phyloP scores from a whole-genome alignment of 1,140 invertebrate species.

The Zaprionus taronus region DNA sequence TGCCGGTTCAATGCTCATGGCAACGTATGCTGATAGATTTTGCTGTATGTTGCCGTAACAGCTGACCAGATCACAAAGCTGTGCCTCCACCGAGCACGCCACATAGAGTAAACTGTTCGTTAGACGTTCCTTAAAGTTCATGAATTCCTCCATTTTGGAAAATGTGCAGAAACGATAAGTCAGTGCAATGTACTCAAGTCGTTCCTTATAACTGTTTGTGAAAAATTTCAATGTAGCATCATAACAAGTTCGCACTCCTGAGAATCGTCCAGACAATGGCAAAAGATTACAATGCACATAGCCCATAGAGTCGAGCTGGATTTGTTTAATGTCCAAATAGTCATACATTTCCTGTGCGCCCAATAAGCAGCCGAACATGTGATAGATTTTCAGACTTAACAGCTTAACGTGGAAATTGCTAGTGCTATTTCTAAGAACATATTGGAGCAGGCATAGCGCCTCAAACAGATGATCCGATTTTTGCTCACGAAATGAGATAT shows the following conservation, averaged over 20 bases:
- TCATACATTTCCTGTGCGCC: slow-evolving; percentile 89
- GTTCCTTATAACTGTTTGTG: slow-evolving; percentile 94
- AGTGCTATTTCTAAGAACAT: slow-evolving; percentile 89
- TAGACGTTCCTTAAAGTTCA: slow-evolving; percentile 92
- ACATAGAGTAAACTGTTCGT: slow-evolving; percentile 93
- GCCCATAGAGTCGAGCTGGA: slow-evolving; percentile 96
- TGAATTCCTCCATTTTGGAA: slow-evolving; percentile 95
- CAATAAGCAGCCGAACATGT: slow-evolving; percentile 89
- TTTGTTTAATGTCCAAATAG: slow-evolving; percentile 95
- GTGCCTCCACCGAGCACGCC: slow-evolving; percentile 90
- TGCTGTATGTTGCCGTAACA: slow-evolving; percentile 75
- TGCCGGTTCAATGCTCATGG: slow-evolving; percentile 84
- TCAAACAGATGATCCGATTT: slow-evolving; percentile 87
- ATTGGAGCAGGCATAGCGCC: slow-evolving; percentile 89
- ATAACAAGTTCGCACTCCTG: slow-evolving; percentile 87
- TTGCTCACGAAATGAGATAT: slow-evolving; percentile 87
- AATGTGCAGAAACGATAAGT: slow-evolving; percentile 98
- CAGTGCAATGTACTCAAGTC: slow-evolving; percentile 95
- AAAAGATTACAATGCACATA: slow-evolving; percentile 92
- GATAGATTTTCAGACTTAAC: slow-evolving; percentile 90
- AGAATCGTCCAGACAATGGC: slow-evolving; percentile 88
- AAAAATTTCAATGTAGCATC: slow-evolving; percentile 93
- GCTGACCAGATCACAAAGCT: slow-evolving; percentile 90
- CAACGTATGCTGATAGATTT: slow-evolving; percentile 72
- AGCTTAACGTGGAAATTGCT: slow-evolving; percentile 92